These are phyloP conservation scores for Hyles lineata DNA, from an alignment of 2,888 invertebrate species.

Conservation along the genomic window DNA sequence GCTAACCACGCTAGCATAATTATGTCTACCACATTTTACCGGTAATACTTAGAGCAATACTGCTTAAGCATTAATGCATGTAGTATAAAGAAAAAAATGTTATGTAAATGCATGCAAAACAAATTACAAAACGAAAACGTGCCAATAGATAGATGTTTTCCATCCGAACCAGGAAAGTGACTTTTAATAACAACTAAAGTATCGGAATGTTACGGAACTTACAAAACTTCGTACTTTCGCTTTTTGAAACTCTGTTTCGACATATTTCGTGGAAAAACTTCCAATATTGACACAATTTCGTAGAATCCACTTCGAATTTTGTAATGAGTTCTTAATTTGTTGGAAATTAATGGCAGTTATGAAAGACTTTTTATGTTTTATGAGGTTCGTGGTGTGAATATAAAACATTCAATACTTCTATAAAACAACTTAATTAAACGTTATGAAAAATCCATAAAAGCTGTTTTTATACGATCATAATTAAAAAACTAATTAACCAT, in stretches of 20 bases:
- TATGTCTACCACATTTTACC: too few species aligned
- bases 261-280: neutral
- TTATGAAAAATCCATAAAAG: too few species aligned
- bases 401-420: neutral
- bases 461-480: too few species aligned
- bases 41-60: too few species aligned
- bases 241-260: neutral
- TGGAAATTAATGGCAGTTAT: neutral
- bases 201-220: neutral
- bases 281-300: neutral
- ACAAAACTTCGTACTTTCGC: neutral
- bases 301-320: neutral
- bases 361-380: neutral
- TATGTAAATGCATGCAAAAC: too few species aligned
- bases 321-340: conserved; percentile 1
- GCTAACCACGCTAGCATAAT: too few species aligned
- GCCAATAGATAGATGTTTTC: neutral
- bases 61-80: too few species aligned
- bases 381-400: neutral
- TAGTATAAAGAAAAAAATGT: too few species aligned
- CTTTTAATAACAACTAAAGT: neutral
- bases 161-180: neutral
- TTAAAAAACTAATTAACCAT: too few species aligned
- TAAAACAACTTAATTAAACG: too few species aligned
- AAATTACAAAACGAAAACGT: neutral